Conservation (phyloP, 2,113 vertebrate species). For the Pitta sordida region DNA sequence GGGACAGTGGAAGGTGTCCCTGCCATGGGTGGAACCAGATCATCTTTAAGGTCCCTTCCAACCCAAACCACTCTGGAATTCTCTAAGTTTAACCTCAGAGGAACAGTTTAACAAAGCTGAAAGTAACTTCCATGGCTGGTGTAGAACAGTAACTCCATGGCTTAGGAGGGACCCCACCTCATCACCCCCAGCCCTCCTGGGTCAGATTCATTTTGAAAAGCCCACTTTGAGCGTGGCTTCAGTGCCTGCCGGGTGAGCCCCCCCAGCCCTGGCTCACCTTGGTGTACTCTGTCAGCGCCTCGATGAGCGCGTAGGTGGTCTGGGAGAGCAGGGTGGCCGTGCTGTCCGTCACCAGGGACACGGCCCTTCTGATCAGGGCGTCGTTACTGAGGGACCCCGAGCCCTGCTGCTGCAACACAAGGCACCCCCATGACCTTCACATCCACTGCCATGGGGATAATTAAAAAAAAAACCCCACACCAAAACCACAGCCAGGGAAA, state of each 20-base stretch:
- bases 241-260: not conserved
- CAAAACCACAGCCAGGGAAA: fast-evolving
- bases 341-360: slow-evolving; percentile 78
- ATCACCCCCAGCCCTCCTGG: not conserved
- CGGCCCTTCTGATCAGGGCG: slow-evolving; percentile 72
- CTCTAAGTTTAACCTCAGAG: not conserved
- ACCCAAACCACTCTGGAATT: not conserved
- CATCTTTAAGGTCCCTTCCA: not conserved
- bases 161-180: not conserved
- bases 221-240: fast-evolving
- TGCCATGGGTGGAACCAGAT: not conserved
- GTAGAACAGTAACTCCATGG: not conserved
- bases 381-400: slow-evolving; percentile 71
- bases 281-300: slow-evolving; percentile 79
- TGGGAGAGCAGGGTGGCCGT: slow-evolving; percentile 79
- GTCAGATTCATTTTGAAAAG: not conserved
- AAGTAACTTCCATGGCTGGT: not conserved
- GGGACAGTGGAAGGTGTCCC: not conserved
- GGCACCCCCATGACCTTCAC: too few species aligned
- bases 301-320: slow-evolving; percentile 75
- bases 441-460: fast-evolving
- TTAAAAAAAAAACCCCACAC: too few species aligned
- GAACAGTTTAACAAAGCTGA: not conserved
- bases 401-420: slow-evolving; percentile 72
- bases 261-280: slow-evolving; percentile 57